These are phyloP conservation scores for Chunga burmeisteri DNA, from an alignment of 2,113 vertebrate genomes.

Conservation along the genomic window DNA sequence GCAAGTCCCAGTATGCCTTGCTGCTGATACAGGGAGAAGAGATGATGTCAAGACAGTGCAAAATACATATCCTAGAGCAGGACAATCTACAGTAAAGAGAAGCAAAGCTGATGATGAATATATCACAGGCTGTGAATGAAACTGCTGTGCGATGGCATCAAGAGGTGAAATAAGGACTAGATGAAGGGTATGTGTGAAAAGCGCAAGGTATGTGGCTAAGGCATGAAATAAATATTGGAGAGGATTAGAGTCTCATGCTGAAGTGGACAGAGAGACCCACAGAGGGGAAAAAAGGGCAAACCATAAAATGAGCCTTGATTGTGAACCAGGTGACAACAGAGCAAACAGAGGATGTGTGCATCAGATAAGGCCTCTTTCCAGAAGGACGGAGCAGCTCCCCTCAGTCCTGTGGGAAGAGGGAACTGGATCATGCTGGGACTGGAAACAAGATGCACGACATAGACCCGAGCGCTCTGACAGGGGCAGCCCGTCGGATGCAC, in stretches of 20 bases:
- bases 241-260: rapidly evolving
- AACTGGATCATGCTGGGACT: neutral
- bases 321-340: neutral
- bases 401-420: neutral
- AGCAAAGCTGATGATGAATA: neutral
- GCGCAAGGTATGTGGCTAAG: neutral
- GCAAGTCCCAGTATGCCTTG: neutral
- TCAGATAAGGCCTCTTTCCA: neutral
- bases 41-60: neutral
- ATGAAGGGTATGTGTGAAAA: neutral
- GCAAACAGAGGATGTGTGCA: neutral
- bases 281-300: neutral
- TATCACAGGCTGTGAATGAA: neutral
- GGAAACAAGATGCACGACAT: neutral
- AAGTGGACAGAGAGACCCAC: neutral
- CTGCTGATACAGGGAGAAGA: neutral
- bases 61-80: neutral
- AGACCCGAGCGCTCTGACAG: rapidly evolving
- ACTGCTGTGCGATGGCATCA: neutral
- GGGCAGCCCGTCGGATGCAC: neutral
- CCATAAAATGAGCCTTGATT: neutral
- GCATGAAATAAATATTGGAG: neutral
- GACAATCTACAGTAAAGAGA: neutral
- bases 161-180: neutral
- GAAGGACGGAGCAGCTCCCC: neutral